Percentiles rank a stretch among this genome's conserved stretches.
These are phyloP conservation scores for Halcyon leucocephala DNA, from an alignment of 2,797 vertebrate genomes.

Conservation along the genomic window DNA sequence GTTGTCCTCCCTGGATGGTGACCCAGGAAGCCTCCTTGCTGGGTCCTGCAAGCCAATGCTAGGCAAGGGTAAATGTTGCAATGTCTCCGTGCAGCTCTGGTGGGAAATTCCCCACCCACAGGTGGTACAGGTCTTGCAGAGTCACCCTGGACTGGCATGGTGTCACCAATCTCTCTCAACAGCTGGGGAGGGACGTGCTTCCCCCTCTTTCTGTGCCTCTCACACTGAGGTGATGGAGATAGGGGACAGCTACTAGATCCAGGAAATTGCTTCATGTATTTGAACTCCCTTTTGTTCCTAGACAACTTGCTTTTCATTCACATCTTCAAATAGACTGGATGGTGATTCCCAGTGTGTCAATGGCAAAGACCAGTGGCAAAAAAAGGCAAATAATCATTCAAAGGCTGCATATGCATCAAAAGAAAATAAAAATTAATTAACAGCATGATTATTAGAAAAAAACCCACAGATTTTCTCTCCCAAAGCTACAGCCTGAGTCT, in stretches of 20 bases:
- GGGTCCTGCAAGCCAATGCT: not conserved
- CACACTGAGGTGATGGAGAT: not conserved
- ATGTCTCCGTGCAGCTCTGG: rapidly evolving
- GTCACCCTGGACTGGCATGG: too few species aligned
- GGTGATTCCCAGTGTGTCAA: not conserved
- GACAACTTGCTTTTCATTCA: not conserved
- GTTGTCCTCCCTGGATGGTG: not conserved
- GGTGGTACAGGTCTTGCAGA: not conserved
- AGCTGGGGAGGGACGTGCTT: not conserved
- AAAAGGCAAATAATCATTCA: not conserved
- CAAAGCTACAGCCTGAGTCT: not conserved
- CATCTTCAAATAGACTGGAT: not conserved
- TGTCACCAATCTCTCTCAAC: not conserved
- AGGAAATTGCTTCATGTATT: not conserved
- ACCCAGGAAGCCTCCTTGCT: not conserved
- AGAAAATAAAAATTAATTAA: not conserved
- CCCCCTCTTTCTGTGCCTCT: not conserved
- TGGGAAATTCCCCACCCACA: not conserved
- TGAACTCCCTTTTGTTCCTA: not conserved
- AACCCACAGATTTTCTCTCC: not conserved
- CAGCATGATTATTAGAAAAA: not conserved
- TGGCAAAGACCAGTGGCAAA: not conserved
- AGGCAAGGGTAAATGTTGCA: not conserved
- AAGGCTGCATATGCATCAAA: not conserved
- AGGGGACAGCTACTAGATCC: not conserved